Conservation (phyloP, 1,140 invertebrate species). For the Matsumurasca onukii region DNA sequence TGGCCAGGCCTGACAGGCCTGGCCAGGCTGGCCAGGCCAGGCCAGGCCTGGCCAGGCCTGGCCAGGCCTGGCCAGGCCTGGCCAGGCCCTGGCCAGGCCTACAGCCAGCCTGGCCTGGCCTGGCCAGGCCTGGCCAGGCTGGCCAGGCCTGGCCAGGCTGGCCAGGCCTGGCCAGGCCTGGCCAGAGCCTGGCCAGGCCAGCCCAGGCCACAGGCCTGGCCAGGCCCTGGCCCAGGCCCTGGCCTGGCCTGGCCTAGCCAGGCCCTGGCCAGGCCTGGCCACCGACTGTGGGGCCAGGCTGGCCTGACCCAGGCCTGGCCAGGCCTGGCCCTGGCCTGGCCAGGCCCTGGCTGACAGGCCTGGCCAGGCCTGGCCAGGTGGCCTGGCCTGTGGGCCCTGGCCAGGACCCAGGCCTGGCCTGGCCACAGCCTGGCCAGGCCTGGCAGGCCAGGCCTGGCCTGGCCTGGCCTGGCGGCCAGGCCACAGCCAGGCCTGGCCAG, state of each 20-base stretch:
- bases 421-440: conserved; percentile 3
- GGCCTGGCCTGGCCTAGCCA: not conserved
- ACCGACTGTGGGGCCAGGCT: conserved; percentile 1
- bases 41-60: conserved; percentile 3
- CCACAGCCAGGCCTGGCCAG: not conserved
- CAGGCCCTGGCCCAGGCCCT: not conserved
- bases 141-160: not conserved
- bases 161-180: conserved; percentile 3
- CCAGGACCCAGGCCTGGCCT: not conserved
- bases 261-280: conserved; percentile 23
- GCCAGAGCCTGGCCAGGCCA: not conserved
- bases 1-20: too few relatives aligned
- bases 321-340: conserved; percentile 8
- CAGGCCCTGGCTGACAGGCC: too few relatives aligned
- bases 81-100: conserved; percentile 3
- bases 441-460: too few relatives aligned
- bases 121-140: conserved; percentile 4
- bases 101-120: not conserved
- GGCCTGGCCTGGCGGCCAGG: too few relatives aligned
- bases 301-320: conserved; percentile 16
- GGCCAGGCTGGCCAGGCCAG: not conserved
- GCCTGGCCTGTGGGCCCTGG: not conserved
- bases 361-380: too few relatives aligned
- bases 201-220: too few relatives aligned
- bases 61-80: not conserved